These are phyloP conservation scores for Daphoenositta chrysoptera DNA, from an alignment of 2,113 vertebrate genomes.

Conservation along the genomic window DNA sequence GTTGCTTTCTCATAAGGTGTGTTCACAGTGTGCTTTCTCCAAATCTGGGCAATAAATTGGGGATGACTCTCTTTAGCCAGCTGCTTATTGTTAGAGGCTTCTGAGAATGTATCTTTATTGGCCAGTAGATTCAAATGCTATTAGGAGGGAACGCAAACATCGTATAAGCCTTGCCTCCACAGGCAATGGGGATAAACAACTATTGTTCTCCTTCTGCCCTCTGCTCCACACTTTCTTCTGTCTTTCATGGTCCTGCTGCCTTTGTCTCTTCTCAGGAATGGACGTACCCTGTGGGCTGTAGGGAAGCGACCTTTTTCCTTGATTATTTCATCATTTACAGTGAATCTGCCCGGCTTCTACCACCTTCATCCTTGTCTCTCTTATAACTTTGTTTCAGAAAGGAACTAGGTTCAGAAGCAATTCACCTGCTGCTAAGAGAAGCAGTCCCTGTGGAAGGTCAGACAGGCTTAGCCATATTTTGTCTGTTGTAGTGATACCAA, in stretches of 20 bases:
- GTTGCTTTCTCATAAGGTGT: not conserved
- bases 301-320: not conserved
- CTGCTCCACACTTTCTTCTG: not conserved
- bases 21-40: not conserved
- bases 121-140: not conserved
- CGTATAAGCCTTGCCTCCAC: not conserved
- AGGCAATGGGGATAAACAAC: not conserved
- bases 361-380: not conserved
- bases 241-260: not conserved
- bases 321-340: not conserved
- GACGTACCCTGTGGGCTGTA: not conserved
- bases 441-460: not conserved
- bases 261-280: not conserved
- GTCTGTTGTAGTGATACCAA: not conserved
- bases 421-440: not conserved
- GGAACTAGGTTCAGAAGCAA: not conserved
- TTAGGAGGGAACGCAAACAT: not conserved
- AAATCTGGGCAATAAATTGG: not conserved
- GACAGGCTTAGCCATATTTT: not conserved
- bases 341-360: not conserved
- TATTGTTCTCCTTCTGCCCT: not conserved
- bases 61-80: not conserved
- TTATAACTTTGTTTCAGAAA: not conserved
- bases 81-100: not conserved
- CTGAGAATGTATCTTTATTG: not conserved